These are phyloP conservation scores for Lucifuga dentata DNA, from an alignment of 2,113 vertebrate species.

Conservation along the genomic window DNA sequence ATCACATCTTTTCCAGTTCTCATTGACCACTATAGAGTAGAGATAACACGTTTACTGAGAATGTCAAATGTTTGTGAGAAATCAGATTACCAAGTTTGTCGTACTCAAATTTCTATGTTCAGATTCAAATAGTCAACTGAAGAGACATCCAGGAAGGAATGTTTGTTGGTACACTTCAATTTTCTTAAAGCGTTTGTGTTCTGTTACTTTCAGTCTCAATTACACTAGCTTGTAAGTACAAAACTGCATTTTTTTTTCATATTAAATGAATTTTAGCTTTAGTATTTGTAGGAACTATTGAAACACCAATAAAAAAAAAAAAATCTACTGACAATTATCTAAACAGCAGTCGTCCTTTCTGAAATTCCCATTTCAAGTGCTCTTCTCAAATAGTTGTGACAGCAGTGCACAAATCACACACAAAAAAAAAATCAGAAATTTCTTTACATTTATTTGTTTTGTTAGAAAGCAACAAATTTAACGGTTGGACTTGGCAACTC, in stretches of 20 bases:
- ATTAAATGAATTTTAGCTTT: conserved; percentile 42
- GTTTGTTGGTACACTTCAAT: background rate
- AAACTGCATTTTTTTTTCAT: conserved; percentile 2
- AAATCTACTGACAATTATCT: background rate
- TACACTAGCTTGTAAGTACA: conserved; percentile 29
- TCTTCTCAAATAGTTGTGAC: too few relatives aligned
- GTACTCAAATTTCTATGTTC: background rate
- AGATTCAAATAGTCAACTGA: background rate
- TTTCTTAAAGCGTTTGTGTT: too few relatives aligned
- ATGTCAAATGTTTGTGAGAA: background rate
- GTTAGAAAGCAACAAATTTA: conserved; percentile 80
- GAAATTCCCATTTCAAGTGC: too few relatives aligned
- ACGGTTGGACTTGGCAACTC: conserved; percentile 97
- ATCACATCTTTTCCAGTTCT: background rate
- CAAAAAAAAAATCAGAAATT: conserved; percentile 2
- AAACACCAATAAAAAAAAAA: conserved; percentile 39
- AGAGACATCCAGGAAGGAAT: too few relatives aligned
- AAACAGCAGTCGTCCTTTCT: too few relatives aligned
- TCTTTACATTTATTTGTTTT: conserved; percentile 77
- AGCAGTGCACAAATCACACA: background rate
- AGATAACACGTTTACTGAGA: too few relatives aligned
- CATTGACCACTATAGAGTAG: background rate
- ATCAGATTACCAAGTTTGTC: too few relatives aligned
- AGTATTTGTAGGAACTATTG: conserved; percentile 36
- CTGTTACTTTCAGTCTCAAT: too few relatives aligned